phyloP scores from a whole-genome alignment of 2,888 invertebrate species.

The Meliscaeva auricollis region DNA sequence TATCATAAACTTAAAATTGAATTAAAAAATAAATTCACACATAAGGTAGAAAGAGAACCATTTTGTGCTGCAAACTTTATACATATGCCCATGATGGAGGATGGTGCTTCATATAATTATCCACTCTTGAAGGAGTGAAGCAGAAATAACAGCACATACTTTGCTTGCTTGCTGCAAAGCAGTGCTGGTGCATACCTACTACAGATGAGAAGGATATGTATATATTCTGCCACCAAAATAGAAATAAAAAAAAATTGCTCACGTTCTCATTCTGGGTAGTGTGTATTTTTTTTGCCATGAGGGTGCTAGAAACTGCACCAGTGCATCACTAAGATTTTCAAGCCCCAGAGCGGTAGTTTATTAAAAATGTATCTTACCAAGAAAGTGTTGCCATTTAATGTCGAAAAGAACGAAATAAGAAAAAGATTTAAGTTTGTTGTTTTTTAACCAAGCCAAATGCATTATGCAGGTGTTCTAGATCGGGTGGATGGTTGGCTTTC shows the following conservation, averaged over 20 bases:
- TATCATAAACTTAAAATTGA: constrained; percentile 33
- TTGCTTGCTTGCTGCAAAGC: background rate
- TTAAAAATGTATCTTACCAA: constrained; percentile 43
- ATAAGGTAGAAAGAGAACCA: background rate
- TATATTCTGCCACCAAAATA: background rate
- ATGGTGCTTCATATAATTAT: constrained; percentile 21
- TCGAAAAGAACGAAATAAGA: background rate
- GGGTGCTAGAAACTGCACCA: constrained; percentile 30
- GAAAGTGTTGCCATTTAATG: background rate
- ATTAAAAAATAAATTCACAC: constrained; percentile 38
- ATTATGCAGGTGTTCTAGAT: no score
- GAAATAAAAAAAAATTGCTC: background rate
- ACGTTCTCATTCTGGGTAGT: background rate
- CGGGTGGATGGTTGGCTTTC: no score
- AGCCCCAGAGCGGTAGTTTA: constrained; percentile 37
- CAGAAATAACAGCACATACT: constrained; percentile 6
- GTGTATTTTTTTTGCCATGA: background rate
- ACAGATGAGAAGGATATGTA: background rate
- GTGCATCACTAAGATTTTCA: constrained; percentile 29
- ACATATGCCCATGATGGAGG: background rate
- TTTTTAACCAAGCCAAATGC: background rate
- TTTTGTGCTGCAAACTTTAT: constrained; percentile 3
- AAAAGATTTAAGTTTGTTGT: background rate
- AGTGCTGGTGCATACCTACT: constrained; percentile 3
- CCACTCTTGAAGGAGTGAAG: constrained; percentile 30